These are phyloP conservation scores for Pangasianodon gigas DNA, from an alignment of 2,113 vertebrate genomes.

Conservation along the genomic window DNA sequence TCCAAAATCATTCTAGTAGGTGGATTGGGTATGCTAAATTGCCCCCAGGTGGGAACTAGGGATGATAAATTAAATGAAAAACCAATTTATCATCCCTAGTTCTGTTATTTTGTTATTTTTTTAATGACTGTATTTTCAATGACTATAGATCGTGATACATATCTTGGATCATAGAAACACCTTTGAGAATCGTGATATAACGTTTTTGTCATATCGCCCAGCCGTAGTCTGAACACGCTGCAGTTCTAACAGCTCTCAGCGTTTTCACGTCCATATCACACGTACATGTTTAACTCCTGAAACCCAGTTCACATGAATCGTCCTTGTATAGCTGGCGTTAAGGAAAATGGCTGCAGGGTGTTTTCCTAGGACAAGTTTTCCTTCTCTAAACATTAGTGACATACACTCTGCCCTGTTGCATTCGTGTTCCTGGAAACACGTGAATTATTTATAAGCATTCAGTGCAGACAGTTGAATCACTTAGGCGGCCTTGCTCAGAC, in stretches of 20 bases:
- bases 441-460: slow-evolving; percentile 30
- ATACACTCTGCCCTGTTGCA: not conserved
- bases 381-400: slow-evolving; percentile 2
- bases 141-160: not conserved
- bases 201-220: not conserved
- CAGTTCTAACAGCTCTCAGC: not conserved
- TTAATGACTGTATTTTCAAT: not conserved
- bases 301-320: not conserved
- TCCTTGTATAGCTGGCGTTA: not conserved
- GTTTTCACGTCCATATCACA: not conserved
- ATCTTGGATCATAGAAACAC: too few species aligned
- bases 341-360: not conserved
- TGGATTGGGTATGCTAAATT: not conserved
- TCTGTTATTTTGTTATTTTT: not conserved
- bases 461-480: slow-evolving; percentile 31
- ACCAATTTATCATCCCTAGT: too few species aligned
- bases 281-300: not conserved
- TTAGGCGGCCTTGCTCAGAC: not conserved
- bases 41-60: too few species aligned
- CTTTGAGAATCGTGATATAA: not conserved
- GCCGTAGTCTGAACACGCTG: not conserved
- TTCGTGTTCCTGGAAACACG: slow-evolving; percentile 20
- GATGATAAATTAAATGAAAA: too few species aligned
- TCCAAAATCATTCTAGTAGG: not conserved
- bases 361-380: not conserved